Evolutionary conservation across 2,888 invertebrate species (phyloP), one percentile per base, ranked within the genome.

Genomic region (Ariolimax columbianus): DNA sequence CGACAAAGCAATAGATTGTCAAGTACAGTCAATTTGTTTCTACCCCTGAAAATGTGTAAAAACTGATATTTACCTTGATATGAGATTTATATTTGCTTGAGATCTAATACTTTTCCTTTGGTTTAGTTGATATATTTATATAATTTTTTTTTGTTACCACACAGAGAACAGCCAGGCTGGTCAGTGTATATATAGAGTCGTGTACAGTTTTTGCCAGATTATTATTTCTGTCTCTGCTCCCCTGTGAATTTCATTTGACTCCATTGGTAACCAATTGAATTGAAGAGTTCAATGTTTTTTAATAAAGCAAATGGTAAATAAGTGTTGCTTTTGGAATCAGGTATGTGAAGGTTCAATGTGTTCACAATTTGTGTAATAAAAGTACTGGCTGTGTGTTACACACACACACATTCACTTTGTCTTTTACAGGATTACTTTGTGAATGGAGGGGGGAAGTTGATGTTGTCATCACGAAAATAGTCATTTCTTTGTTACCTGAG

Each of bases 321-420:
- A 19, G 43, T 75, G 82, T 83, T 83, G 63, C 63, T 73, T 77
- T 81, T 83, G 77, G 30, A 77, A 83, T 77, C 75, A 70, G n/a
- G 70, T 70, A 43, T 82, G 73, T 72, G 81, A 63, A n/a, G 30
- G 59, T 82, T 40, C 75, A 51, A 55, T 33, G 63, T 73, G 82
- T 73, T 75, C 70, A 81, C 72, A n/a, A 81, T 81, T 63, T 75
- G 75, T 82, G 82, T 83, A 66, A 77, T 83, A 83, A 72, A 83
- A 66, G 4, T 77, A 63, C n/a, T 75, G 63, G 75, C 63, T 82
- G 36, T 75, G 55, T 75, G 40, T 82, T 82, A 55, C 19, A 55
- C 55, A 55, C 19, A 19, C n/a, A n/a, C 55, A 38, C 17, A 72
- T 11, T 1, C 43, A 30, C 26, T 2, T 59, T 55, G 55, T n/a